Evolutionary conservation across 2,113 vertebrate genomes (phyloP).

Genomic region (Cyphomyrus discorhynchus): DNA sequence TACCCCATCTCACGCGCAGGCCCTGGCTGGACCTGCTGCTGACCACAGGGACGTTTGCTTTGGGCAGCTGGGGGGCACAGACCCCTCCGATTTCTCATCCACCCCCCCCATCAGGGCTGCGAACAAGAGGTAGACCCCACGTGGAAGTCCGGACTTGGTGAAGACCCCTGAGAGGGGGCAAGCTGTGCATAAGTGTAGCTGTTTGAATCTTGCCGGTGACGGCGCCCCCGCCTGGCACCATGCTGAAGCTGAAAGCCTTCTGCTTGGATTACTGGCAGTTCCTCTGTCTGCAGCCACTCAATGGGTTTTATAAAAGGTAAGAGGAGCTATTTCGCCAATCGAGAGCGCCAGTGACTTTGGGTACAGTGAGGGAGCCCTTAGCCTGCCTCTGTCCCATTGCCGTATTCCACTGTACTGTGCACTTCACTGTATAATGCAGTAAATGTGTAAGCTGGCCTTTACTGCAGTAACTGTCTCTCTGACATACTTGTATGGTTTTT

Average conservation of each 20-base stretch:
- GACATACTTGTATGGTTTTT: neutral
- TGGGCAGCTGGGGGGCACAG: neutral
- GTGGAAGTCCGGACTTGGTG: slow-evolving; percentile 31
- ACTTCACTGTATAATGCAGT: neutral
- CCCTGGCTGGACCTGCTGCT: neutral
- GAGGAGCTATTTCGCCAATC: slow-evolving; percentile 25
- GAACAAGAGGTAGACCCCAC: slow-evolving; percentile 36
- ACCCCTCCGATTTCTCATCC: neutral
- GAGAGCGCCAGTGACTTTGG: neutral
- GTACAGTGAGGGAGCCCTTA: neutral
- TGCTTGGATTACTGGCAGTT: slow-evolving; percentile 98
- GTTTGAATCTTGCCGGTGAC: neutral
- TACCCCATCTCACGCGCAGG: neutral
- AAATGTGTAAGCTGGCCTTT: neutral
- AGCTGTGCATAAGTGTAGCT: neutral
- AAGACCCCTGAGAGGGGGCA: neutral
- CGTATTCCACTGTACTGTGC: neutral
- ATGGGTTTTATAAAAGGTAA: slow-evolving; percentile 88
- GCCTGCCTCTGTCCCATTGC: neutral
- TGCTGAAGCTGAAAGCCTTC: slow-evolving; percentile 92
- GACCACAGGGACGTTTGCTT: neutral
- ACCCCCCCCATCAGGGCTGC: neutral
- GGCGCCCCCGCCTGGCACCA: slow-evolving; percentile 46
- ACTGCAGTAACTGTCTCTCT: neutral
- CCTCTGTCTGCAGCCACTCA: slow-evolving; percentile 86